Percentiles rank a stretch among this genome's conserved stretches.
Conservation (phyloP, 2,888 invertebrate genomes). For the Hydropsyche betteni region DNA sequence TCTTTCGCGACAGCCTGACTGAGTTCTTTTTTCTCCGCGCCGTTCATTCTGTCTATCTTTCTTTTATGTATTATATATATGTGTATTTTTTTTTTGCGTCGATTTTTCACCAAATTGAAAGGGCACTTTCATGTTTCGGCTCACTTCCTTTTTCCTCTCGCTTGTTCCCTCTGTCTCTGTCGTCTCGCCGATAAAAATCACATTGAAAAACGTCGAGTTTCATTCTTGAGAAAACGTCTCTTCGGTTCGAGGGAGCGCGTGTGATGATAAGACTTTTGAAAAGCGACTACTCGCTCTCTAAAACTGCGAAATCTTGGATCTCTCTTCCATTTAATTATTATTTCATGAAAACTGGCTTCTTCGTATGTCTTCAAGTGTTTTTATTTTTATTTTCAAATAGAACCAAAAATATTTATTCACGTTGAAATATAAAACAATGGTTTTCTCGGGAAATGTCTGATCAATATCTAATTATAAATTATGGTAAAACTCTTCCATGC, state of each 20-base stretch:
- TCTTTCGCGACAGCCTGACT: constrained; percentile 21
- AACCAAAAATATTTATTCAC: too few species aligned
- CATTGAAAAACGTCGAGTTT: constrained; percentile 41
- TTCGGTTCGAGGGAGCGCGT: constrained; percentile 7
- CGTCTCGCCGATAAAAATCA: constrained; percentile 43
- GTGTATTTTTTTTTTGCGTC: constrained; percentile 40
- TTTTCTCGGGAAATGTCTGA: too few species aligned
- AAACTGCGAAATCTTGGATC: not conserved
- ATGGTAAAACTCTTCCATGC: too few species aligned
- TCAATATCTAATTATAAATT: too few species aligned
- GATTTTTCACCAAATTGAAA: constrained; percentile 52
- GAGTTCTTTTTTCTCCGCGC: constrained; percentile 31
- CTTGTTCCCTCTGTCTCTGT: constrained; percentile 21
- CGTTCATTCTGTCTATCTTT: not conserved
- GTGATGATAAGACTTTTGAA: constrained; percentile 22
- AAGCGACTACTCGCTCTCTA: constrained; percentile 5
- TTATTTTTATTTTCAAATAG: too few species aligned
- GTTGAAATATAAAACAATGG: too few species aligned
- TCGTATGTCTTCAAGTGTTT: too few species aligned
- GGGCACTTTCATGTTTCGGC: constrained; percentile 51
- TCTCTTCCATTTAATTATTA: too few species aligned
- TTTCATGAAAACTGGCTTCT: too few species aligned
- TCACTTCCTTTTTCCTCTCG: constrained; percentile 44
- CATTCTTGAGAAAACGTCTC: constrained; percentile 33
- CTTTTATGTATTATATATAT: too few species aligned